These are phyloP conservation scores for Myotis lucifugus DNA, from an alignment of 2,113 vertebrate species.

Conservation along the genomic window DNA sequence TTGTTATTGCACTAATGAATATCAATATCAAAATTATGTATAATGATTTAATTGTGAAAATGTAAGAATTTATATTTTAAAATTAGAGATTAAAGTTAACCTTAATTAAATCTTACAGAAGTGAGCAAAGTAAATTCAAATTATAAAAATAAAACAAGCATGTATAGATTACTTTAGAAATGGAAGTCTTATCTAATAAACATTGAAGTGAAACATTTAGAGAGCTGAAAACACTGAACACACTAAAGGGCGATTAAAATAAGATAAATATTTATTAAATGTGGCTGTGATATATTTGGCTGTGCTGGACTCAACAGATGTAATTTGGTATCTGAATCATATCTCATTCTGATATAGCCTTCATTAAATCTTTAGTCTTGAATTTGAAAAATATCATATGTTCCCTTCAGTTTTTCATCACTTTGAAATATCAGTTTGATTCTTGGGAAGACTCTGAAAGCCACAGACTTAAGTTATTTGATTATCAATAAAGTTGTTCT, in stretches of 20 bases:
- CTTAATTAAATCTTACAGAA: conserved; percentile 86
- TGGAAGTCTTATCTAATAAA: conserved; percentile 85
- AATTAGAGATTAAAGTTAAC: conserved; percentile 83
- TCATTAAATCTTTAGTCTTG: conserved; percentile 84
- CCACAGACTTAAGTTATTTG: conserved; percentile 79
- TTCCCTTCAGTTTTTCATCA: conserved; percentile 85
- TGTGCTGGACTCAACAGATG: conserved; percentile 84
- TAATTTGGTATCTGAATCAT: conserved; percentile 86
- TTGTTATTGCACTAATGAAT: conserved; percentile 55
- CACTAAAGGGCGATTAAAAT: conserved; percentile 84
- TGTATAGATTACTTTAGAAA: conserved; percentile 85
- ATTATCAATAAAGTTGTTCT: conserved; percentile 76
- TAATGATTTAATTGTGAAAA: conserved; percentile 78
- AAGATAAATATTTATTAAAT: conserved; percentile 89
- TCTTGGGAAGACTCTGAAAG: conserved; percentile 81
- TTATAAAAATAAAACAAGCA: conserved; percentile 82
- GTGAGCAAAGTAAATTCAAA: conserved; percentile 77
- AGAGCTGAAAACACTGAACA: conserved; percentile 79
- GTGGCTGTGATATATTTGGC: conserved; percentile 86
- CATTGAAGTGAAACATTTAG: conserved; percentile 82
- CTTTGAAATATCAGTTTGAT: conserved; percentile 86
- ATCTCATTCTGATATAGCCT: conserved; percentile 84
- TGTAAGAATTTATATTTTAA: conserved; percentile 79
- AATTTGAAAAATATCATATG: conserved; percentile 84
- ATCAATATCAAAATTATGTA: conserved; percentile 74